Evolutionary conservation across 2,888 invertebrate genomes (phyloP).

Genomic region (Apamea epomidion): DNA sequence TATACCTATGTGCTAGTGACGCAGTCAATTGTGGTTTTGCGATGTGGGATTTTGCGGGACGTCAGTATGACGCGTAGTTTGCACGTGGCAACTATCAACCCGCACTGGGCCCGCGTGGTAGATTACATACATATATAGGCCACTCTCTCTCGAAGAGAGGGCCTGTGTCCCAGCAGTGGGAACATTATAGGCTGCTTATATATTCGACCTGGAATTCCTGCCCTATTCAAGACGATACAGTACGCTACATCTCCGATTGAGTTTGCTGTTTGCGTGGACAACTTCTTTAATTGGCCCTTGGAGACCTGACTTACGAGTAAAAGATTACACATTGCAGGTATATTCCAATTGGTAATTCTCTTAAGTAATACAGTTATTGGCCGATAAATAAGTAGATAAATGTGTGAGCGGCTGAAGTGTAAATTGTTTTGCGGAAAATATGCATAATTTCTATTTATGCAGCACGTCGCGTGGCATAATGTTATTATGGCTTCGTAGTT

Average conservation of each 20-base stretch:
- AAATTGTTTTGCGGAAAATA: slow-evolving; percentile 1
- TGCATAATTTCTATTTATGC: not conserved
- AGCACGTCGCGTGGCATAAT: not conserved
- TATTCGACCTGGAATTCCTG: not conserved
- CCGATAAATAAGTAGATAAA: not conserved
- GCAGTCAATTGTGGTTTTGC: not conserved
- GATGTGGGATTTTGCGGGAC: not conserved
- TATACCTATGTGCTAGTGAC: not conserved
- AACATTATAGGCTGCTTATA: no score
- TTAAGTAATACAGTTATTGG: not conserved
- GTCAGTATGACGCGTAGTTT: not conserved
- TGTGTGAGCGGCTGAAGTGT: not conserved
- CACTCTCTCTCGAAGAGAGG: no score
- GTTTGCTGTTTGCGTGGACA: not conserved
- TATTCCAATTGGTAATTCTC: not conserved
- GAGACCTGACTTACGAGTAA: not conserved
- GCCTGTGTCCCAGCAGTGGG: no score
- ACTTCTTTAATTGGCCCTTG: not conserved
- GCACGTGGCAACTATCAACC: not conserved
- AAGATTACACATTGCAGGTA: not conserved
- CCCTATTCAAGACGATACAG: not conserved
- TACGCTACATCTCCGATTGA: not conserved
- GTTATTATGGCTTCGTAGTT: not conserved
- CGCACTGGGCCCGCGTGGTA: not conserved
- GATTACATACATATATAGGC: no score